Percentiles rank a stretch among this genome's conserved stretches.
Evolutionary conservation across 2,113 vertebrate species (phyloP).

Genomic region (Pseudorhombus dupliciocellatus): DNA sequence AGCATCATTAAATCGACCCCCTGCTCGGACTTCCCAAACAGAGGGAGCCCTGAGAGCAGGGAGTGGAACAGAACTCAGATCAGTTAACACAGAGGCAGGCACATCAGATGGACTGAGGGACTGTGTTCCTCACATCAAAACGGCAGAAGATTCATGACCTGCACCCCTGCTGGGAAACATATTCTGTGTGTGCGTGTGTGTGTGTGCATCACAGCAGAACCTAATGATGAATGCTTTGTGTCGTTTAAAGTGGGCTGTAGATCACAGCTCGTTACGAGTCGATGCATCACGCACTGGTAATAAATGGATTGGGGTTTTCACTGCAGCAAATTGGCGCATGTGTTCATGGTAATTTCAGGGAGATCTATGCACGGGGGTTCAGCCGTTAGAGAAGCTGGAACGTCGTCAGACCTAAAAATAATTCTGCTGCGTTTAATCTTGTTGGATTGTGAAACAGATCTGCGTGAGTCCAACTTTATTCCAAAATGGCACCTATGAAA

Average conservation of each 20-base stretch:
- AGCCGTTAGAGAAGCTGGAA: background rate
- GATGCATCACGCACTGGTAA: background rate
- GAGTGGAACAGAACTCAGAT: constrained; percentile 22
- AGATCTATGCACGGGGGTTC: background rate
- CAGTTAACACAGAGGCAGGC: constrained; percentile 37
- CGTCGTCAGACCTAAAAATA: background rate
- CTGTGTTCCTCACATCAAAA: constrained; percentile 44
- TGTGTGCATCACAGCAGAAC: constrained; percentile 2
- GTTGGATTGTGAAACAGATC: no score
- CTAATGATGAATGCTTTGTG: constrained; percentile 18
- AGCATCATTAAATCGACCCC: constrained; percentile 66
- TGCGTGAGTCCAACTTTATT: no score
- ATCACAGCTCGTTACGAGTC: constrained; percentile 28
- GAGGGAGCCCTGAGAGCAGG: constrained; percentile 30
- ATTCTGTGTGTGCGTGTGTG: background rate
- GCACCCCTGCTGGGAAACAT: constrained; percentile 15
- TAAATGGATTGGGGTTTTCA: background rate
- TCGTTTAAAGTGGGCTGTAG: constrained; percentile 15
- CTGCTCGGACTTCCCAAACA: constrained; percentile 33
- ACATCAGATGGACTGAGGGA: constrained; percentile 23
- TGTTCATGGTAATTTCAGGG: background rate
- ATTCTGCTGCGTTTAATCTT: background rate
- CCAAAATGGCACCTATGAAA: no score
- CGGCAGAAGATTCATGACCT: constrained; percentile 29
- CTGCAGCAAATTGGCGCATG: background rate